Percentiles rank a stretch among this genome's conserved stretches.
These are phyloP conservation scores for Thunnus albacares DNA, from an alignment of 2,797 vertebrate genomes.

Conservation along the genomic window DNA sequence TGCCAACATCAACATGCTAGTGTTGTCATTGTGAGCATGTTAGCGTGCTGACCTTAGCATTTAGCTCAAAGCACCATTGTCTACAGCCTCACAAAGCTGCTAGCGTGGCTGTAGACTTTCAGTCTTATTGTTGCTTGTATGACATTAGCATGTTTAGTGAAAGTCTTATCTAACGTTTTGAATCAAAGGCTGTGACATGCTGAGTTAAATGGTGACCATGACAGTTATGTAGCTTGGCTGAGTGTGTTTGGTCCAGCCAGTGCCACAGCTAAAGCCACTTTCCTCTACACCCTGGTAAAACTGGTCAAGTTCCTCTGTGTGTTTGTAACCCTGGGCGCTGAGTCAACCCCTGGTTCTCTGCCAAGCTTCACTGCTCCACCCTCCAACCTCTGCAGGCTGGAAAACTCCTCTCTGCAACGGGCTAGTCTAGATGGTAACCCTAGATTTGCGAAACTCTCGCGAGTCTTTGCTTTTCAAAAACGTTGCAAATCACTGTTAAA, in stretches of 20 bases:
- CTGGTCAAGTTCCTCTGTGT: conserved; percentile 26
- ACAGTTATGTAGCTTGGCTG: not conserved
- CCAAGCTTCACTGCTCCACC: conserved; percentile 27
- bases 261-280: not conserved
- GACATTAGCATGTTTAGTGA: not conserved
- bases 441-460: too few relatives aligned
- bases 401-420: not conserved
- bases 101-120: not conserved
- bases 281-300: not conserved
- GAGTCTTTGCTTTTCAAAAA: too few relatives aligned
- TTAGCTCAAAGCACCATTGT: not conserved
- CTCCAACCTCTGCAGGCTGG: not conserved
- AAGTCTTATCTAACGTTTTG: too few relatives aligned
- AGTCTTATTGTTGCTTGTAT: not conserved
- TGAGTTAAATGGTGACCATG: not conserved
- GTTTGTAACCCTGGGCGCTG: conserved; percentile 8
- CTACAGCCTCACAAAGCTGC: not conserved
- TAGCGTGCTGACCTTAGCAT: not conserved
- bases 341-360: conserved; percentile 14
- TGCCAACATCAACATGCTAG: not conserved
- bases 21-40: not conserved
- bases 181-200: too few relatives aligned
- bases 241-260: too few relatives aligned
- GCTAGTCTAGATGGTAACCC: too few relatives aligned
- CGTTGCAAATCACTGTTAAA: too few relatives aligned